phyloP scores from a whole-genome alignment of 1,140 invertebrate species.

The Dolichoris vasculosae region DNA sequence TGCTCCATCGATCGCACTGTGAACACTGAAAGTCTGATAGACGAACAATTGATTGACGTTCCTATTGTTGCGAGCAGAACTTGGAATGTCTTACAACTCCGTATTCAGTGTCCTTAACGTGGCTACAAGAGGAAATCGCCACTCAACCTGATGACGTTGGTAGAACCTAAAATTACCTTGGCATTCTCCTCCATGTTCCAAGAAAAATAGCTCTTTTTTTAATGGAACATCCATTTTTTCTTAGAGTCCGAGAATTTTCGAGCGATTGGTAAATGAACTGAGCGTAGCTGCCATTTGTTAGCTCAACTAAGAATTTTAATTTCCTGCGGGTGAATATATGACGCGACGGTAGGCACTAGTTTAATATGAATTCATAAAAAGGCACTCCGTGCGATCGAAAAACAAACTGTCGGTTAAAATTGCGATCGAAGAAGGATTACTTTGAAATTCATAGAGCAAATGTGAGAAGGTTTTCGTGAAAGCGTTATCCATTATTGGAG shows the following conservation, averaged over 20 bases:
- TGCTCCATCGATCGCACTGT: constrained; percentile 54
- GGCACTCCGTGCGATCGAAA: constrained; percentile 28
- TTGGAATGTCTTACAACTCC: constrained; percentile 45
- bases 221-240: no score
- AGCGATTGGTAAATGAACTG: neutral
- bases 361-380: constrained; percentile 22
- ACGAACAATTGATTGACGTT: constrained; percentile 61
- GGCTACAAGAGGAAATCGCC: constrained; percentile 55
- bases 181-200: neutral
- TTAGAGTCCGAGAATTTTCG: neutral
- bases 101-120: constrained; percentile 58
- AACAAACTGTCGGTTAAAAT: constrained; percentile 30
- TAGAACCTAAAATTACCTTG: neutral
- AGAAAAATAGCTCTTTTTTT: no score
- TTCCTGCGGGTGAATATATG: constrained; percentile 20
- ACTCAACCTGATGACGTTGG: constrained; percentile 8
- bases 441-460: constrained; percentile 45
- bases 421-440: constrained; percentile 28
- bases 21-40: constrained; percentile 45
- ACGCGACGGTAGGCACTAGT: neutral
- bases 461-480: constrained; percentile 54
- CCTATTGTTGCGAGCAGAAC: constrained; percentile 56
- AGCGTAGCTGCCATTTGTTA: neutral
- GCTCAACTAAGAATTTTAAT: constrained; percentile 35
- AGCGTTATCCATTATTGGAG: constrained; percentile 62